Conservation (phyloP, 2,797 vertebrate species). For the Nyctibius grandis region DNA sequence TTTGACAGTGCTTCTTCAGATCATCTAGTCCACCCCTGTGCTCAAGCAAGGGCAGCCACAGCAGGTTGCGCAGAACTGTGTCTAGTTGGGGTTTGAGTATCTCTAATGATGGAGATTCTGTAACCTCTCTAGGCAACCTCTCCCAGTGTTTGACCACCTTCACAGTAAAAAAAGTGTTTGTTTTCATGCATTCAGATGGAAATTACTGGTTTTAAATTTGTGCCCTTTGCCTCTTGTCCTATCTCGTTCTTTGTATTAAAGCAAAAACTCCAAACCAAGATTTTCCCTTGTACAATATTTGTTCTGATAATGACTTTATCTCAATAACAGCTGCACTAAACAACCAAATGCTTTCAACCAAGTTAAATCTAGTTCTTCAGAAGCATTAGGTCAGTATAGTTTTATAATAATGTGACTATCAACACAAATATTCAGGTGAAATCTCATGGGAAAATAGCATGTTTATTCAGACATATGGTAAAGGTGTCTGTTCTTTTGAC, state of each 20-base stretch:
- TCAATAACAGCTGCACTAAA: background rate
- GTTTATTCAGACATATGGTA: background rate
- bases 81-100: background rate
- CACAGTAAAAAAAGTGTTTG: background rate
- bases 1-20: background rate
- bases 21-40: background rate
- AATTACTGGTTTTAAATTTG: background rate
- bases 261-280: background rate
- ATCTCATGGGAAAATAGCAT: background rate
- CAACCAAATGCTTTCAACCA: background rate
- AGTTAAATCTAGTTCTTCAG: background rate
- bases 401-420: background rate
- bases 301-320: background rate
- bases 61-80: background rate
- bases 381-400: background rate
- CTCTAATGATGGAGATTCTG: background rate
- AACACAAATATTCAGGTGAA: background rate
- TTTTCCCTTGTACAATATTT: background rate
- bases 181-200: background rate
- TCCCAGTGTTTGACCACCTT: too few relatives aligned
- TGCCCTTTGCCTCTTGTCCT: background rate
- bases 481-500: background rate
- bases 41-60: background rate
- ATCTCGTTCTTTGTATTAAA: background rate
- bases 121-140: background rate